phyloP scores from a whole-genome alignment of 2,888 invertebrate genomes.

The Tetropium fuscum region DNA sequence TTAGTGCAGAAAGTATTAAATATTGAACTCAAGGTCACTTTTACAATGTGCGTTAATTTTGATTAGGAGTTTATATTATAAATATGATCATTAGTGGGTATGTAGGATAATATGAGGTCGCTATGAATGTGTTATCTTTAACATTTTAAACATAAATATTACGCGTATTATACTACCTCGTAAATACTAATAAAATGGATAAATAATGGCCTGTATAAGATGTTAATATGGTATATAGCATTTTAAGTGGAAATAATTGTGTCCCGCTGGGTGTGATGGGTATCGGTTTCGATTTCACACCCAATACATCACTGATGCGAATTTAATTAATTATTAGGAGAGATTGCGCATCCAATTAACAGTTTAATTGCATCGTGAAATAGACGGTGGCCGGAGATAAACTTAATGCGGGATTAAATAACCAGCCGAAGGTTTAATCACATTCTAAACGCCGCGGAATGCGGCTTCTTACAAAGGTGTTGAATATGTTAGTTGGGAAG shows the following conservation, averaged over 20 bases:
- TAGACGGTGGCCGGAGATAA: slow-evolving; percentile 21
- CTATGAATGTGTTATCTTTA: too few relatives aligned
- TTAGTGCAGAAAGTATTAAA: too few relatives aligned
- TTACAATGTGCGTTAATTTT: too few relatives aligned
- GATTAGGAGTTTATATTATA: too few relatives aligned
- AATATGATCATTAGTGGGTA: too few relatives aligned
- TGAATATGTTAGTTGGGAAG: slow-evolving; percentile 61
- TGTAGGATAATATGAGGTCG: too few relatives aligned
- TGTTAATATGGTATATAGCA: slow-evolving; percentile 3
- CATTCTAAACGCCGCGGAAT: slow-evolving; percentile 53
- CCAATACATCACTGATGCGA: slow-evolving; percentile 33
- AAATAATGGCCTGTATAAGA: background rate
- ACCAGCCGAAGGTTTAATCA: slow-evolving; percentile 9
- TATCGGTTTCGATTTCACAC: slow-evolving; percentile 34
- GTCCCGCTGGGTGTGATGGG: slow-evolving; percentile 10
- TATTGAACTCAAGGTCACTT: too few relatives aligned
- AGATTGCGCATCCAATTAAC: slow-evolving; percentile 36
- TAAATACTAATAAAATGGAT: too few relatives aligned
- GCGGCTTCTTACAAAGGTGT: slow-evolving; percentile 62
- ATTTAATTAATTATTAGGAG: slow-evolving; percentile 34
- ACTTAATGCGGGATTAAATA: background rate
- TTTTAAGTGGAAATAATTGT: slow-evolving; percentile 22
- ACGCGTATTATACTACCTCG: too few relatives aligned
- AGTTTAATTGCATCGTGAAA: slow-evolving; percentile 27
- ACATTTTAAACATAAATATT: too few relatives aligned